Evolutionary conservation across 1,140 invertebrate genomes (phyloP), one percentile per base, ranked within the genome.

Genomic region (Zaprionus capensis): DNA sequence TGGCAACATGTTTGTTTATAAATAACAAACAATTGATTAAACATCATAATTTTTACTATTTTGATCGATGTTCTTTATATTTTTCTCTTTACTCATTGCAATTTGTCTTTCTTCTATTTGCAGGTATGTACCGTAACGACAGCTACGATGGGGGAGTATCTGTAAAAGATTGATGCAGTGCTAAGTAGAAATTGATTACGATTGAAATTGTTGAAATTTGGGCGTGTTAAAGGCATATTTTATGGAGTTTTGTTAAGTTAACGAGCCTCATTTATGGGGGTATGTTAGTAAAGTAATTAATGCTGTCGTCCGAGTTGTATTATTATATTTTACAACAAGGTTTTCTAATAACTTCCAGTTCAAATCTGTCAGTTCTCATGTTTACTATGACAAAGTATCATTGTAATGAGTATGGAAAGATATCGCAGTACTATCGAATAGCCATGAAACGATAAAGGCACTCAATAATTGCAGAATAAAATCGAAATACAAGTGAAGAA

Each of bases 21-120:
- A 46, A 67, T 58, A 61, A 46, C 22, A 22, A 58, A 76, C 76
- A 84, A 81, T 86, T 85, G 79, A 85, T 85, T 75, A 85, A 79
- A 79, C 67, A 82, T 71, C 76, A 86, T 78, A 85, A 77, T 78
- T 76, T 67, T 81, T 61, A 81, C 61, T 78, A 56, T 78, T 84
- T 85, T 85, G 82, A 84, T 84, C 65, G 82, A 84, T 84, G 81
- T 78, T 71, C 71, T 64, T 69, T 71, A 11, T 11, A 31, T 34
- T 34, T 31, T 34, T 11, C 58, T 56, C 55, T 59, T 22, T 62
- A 81, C 77, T 85, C 64, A 84, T 71, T 71, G 77, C 70, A 71
- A 84, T 85, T 81, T 85, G 66, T 84, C 66, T 85, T 81, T 28
- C 17, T 63, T 63, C 58, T 57, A 53, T 70, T 83, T 84, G 26